Evolutionary conservation across 2,888 invertebrate species (phyloP), one percentile per base, ranked within the genome.

Genomic region (Alloplasta piceator): DNA sequence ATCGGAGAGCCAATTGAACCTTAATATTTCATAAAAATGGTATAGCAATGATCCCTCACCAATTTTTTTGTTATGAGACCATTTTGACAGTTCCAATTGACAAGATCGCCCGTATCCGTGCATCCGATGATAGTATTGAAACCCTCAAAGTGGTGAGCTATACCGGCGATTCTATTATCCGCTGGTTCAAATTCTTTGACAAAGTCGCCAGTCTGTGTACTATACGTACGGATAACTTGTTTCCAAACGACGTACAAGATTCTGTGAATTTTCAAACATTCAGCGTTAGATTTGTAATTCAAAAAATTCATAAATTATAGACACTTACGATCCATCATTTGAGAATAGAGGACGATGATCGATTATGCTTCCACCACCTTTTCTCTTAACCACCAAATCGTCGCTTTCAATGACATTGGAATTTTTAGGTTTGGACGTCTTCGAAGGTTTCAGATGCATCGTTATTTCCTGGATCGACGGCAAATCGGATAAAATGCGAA

Each of bases 291-390:
- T 67, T 58, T 72, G 64, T 46, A 10, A 67, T 43, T n/a, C 41
- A 36, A 52, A 14, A 72, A 43, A 52, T 48, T 50, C 46, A 36
- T 10, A 12, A 70, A 41, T 58, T 50, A 61, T 68, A 78, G 26
- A 71, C 78, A 93, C 94, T 93, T 93, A 95, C 95, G 94, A 94
- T 89, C 94, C 94, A 90, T 94, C 94, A 5, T 90, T 88, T 4
- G 95, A 94, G 92, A 95, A 95, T 68, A 95, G 86, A 2, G 95
- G 95, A n/a, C 94, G 92, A 86, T 94, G 93, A 82, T 93, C 92
- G 14, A 95, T 93, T 82, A 95, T 93, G 87, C 94, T 94, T 61
- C 95, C 95, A 78, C 96, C 95, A 39, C 94, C 94, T 91, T 94
- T 94, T 88, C 93, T 93, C 87, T 93, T 93, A 14, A 94, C 90